Evolutionary conservation across 2,888 invertebrate genomes (phyloP).

Genomic region (Ectropis crepuscularia): DNA sequence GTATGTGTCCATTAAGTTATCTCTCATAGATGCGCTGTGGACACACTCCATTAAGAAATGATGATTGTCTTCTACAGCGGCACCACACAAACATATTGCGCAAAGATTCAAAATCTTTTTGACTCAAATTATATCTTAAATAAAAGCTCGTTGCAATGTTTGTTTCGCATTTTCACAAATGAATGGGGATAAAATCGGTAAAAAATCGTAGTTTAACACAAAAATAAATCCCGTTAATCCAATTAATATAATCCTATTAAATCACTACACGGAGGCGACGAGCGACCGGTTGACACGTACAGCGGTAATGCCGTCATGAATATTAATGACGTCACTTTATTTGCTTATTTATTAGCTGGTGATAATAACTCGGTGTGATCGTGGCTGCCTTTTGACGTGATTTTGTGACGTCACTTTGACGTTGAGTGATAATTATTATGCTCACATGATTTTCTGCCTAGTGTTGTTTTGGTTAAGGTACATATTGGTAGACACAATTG

Average conservation of each 20-base stretch:
- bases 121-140: too few species aligned
- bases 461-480: too few species aligned
- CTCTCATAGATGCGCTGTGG: too few species aligned
- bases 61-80: too few species aligned
- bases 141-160: too few species aligned
- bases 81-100: too few species aligned
- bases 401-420: slow-evolving; percentile 5
- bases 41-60: too few species aligned
- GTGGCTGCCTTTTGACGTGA: slow-evolving; percentile 27
- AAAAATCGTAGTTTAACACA: slow-evolving; percentile 10
- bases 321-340: slow-evolving; percentile 77
- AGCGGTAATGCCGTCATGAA: slow-evolving; percentile 72
- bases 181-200: background rate
- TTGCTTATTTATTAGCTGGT: slow-evolving; percentile 73
- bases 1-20: too few species aligned
- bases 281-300: slow-evolving; percentile 58
- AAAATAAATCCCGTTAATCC: slow-evolving; percentile 26
- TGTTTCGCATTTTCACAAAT: too few species aligned
- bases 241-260: slow-evolving; percentile 37
- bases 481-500: too few species aligned
- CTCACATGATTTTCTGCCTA: too few species aligned
- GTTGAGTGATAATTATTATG: background rate
- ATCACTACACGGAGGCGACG: slow-evolving; percentile 37
- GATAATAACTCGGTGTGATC: slow-evolving; percentile 57
- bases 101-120: too few species aligned